Conservation (phyloP, 2,113 vertebrate genomes). For the Hippocampus guttulatus region DNA sequence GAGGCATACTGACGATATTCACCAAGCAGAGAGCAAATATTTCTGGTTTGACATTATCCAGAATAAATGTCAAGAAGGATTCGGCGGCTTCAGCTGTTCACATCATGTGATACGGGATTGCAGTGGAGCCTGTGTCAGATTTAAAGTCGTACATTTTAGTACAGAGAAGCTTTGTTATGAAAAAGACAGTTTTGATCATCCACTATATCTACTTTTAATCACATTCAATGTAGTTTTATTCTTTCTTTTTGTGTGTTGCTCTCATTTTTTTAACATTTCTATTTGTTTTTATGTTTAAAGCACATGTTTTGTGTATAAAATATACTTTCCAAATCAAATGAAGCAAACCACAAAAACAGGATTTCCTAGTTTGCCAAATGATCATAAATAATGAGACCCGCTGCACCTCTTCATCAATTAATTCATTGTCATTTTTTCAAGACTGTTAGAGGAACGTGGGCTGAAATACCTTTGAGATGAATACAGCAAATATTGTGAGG, state of each 20-base stretch:
- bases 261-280: neutral
- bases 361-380: too few species aligned
- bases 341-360: too few species aligned
- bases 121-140: neutral
- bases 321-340: too few species aligned
- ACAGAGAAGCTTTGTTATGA: neutral
- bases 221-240: neutral
- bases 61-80: neutral
- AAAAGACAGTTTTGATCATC: neutral
- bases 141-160: neutral
- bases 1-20: neutral
- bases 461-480: too few species aligned
- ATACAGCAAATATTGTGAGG: too few species aligned
- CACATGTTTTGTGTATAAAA: too few species aligned
- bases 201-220: neutral
- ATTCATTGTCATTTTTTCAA: too few species aligned
- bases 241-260: neutral
- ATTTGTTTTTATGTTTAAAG: too few species aligned
- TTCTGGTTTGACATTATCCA: neutral
- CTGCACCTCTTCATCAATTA: too few species aligned
- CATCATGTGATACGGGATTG: neutral
- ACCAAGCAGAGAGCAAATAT: neutral
- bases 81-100: neutral
- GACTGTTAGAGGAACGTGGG: too few species aligned
- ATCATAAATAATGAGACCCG: too few species aligned